phyloP scores from a whole-genome alignment of 2,113 vertebrate genomes.

The Xiphophorus hellerii region DNA sequence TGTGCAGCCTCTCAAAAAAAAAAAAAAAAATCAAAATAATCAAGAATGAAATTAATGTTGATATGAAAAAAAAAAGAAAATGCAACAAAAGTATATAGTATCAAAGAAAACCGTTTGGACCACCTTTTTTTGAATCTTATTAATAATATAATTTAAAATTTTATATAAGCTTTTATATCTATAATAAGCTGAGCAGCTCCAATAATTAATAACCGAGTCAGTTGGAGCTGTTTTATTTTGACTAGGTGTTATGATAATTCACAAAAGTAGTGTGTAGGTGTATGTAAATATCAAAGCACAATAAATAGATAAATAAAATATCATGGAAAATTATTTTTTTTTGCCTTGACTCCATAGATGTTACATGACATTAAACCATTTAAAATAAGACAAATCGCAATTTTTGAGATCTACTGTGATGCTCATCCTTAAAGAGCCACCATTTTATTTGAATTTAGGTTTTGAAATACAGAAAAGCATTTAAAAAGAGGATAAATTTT shows the following conservation, averaged over 20 bases:
- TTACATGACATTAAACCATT: too few species aligned
- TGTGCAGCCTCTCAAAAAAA: too few species aligned
- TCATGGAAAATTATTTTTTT: background rate
- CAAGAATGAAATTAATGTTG: too few species aligned
- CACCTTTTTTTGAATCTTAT: too few species aligned
- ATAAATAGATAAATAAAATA: background rate
- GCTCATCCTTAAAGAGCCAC: background rate
- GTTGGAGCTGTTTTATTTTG: background rate
- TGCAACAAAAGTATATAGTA: background rate
- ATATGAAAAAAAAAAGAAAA: background rate
- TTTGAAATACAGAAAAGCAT: background rate
- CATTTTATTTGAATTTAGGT: background rate
- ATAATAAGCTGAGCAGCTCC: too few species aligned
- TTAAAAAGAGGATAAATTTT: background rate
- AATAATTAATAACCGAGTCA: too few species aligned
- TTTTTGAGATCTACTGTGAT: background rate
- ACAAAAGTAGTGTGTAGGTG: background rate
- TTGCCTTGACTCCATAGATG: too few species aligned
- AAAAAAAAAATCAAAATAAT: background rate
- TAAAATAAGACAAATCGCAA: too few species aligned
- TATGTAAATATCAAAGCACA: background rate
- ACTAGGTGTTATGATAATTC: too few species aligned
- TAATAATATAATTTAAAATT: too few species aligned
- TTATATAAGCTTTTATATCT: background rate
- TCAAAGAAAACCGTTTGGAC: too few species aligned